phyloP scores from a whole-genome alignment of 2,113 vertebrate genomes.

The Scomber japonicus region DNA sequence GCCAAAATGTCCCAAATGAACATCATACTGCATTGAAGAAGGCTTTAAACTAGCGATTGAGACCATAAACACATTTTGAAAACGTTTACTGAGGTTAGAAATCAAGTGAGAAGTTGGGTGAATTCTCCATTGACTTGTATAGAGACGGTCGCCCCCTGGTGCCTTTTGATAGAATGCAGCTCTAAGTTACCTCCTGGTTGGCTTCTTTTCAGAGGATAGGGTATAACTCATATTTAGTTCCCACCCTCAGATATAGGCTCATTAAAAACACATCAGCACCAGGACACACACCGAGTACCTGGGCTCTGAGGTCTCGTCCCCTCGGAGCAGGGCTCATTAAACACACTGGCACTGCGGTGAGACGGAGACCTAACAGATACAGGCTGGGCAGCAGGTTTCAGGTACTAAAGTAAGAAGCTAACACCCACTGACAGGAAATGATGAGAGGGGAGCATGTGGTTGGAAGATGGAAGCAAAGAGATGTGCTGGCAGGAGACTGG shows the following conservation, averaged over 20 bases:
- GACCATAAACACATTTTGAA: too few species aligned
- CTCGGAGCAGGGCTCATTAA: constrained; percentile 26
- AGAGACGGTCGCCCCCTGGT: too few species aligned
- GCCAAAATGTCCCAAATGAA: too few species aligned
- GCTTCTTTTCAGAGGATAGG: too few species aligned
- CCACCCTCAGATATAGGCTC: constrained; percentile 6
- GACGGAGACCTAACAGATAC: background rate
- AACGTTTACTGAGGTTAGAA: too few species aligned
- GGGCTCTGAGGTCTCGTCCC: background rate
- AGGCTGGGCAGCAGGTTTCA: background rate
- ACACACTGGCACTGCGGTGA: background rate
- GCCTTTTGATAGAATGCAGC: too few species aligned
- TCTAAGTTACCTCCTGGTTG: too few species aligned
- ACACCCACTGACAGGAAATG: background rate
- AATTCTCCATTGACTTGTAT: too few species aligned
- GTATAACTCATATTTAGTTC: constrained; percentile 10
- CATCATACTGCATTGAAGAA: too few species aligned
- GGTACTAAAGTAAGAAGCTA: background rate
- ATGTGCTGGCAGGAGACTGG: background rate
- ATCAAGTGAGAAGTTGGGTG: too few species aligned
- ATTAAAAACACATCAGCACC: constrained; percentile 22
- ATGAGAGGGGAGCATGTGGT: background rate
- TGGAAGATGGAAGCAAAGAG: background rate
- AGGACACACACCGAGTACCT: background rate
- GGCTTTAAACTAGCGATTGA: too few species aligned